phyloP scores from a whole-genome alignment of 37 sponge, comb jelly and placozoan genomes.

The Haliclona indistincta region DNA sequence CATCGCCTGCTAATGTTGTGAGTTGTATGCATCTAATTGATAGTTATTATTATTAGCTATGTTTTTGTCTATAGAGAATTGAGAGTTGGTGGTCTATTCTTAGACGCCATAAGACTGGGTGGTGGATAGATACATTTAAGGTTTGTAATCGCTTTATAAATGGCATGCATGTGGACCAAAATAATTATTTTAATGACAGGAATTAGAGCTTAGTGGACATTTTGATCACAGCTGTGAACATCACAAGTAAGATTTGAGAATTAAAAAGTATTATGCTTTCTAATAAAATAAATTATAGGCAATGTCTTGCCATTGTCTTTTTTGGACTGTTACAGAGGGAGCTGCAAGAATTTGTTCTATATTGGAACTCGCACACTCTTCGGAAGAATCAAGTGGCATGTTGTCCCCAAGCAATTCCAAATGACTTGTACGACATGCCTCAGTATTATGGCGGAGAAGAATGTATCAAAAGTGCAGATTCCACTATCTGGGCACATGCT shows the following conservation, averaged over 20 bases:
- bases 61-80: constrained; percentile 30
- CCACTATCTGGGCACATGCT: no score
- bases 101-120: constrained; percentile 25
- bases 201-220: constrained; percentile 2
- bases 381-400: constrained; percentile 10
- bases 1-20: constrained; percentile 39
- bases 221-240: not conserved
- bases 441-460: no score
- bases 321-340: constrained; percentile 10
- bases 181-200: no score
- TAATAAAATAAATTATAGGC: no score
- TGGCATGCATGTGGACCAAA: no score
- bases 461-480: no score
- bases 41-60: not conserved
- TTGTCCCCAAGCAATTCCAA: constrained; percentile 17
- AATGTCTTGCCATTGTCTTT: no score
- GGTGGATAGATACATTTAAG: constrained; percentile 48
- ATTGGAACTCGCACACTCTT: constrained; percentile 48
- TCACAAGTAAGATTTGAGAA: constrained; percentile 13
- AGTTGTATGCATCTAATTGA: not conserved
- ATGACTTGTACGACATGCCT: constrained; percentile 42
- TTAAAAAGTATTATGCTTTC: not conserved
- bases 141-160: no score
- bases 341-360: constrained; percentile 17
- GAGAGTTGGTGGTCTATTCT: constrained; percentile 63